A percentile compares a stretch with the other conserved stretches of the same genome.
phyloP scores from a whole-genome alignment of 2,113 vertebrate species.

The Gopherus evgoodei region DNA sequence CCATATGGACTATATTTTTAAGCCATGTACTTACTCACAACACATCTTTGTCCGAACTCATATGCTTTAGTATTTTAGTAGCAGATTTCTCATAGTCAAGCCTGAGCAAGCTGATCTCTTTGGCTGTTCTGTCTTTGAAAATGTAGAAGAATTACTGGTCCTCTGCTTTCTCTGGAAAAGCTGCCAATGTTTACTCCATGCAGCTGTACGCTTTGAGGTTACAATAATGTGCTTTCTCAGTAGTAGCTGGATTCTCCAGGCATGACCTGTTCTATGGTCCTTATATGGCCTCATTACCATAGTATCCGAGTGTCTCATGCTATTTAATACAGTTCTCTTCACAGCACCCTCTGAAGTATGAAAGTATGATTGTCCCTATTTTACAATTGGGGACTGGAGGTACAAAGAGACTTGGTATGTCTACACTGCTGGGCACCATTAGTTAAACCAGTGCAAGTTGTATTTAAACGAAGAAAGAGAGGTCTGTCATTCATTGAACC shows the following conservation, averaged over 20 bases:
- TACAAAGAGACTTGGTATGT: background rate
- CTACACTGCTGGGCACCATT: background rate
- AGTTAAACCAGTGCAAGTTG: background rate
- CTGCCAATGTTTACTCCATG: background rate
- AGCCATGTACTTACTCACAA: background rate
- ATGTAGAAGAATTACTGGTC: background rate
- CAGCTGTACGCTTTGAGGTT: background rate
- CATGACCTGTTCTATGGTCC: background rate
- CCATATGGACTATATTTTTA: background rate
- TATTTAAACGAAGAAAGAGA: background rate
- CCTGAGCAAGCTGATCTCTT: background rate
- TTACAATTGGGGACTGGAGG: background rate
- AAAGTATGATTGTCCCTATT: background rate
- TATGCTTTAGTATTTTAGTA: background rate
- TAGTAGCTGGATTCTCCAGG: background rate
- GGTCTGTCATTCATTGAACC: background rate
- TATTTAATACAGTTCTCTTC: background rate
- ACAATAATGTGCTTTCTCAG: too few relatives aligned
- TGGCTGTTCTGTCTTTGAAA: background rate
- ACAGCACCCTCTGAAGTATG: background rate
- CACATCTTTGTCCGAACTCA: background rate
- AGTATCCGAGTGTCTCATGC: background rate
- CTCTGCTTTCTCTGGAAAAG: background rate
- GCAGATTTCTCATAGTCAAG: background rate
- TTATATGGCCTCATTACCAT: background rate